These are phyloP conservation scores for Rhopalosiphum nymphaeae DNA, from an alignment of 2,888 invertebrate genomes.

Conservation along the genomic window DNA sequence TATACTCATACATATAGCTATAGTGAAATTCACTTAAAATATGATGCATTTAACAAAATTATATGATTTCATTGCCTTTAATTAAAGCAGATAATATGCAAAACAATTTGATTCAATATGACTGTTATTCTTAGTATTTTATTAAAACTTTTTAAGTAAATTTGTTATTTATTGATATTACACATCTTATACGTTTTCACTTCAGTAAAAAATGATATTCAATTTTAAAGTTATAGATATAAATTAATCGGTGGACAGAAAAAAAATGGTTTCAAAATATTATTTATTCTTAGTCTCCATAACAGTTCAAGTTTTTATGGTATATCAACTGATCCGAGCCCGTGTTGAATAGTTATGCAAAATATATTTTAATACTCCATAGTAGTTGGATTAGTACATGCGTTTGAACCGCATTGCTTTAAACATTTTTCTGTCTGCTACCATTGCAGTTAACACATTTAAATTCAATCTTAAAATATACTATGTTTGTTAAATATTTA, in stretches of 20 bases:
- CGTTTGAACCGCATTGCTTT: background rate
- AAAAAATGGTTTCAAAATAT: background rate
- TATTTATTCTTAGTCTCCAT: background rate
- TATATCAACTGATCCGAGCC: rapidly evolving
- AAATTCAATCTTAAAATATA: background rate
- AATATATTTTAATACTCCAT: background rate
- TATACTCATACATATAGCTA: background rate
- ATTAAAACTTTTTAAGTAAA: background rate
- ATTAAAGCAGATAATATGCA: background rate
- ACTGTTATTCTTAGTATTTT: background rate
- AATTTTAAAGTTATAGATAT: too few species aligned
- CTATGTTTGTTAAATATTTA: background rate
- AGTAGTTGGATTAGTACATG: background rate
- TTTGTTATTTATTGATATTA: background rate
- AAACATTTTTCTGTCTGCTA: background rate
- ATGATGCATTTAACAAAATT: background rate
- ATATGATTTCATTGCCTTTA: background rate
- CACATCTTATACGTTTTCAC: background rate
- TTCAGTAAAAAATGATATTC: background rate
- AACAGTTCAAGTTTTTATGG: background rate
- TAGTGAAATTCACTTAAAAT: background rate
- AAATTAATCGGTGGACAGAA: background rate
- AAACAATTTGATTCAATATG: background rate
- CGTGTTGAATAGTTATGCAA: background rate
- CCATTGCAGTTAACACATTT: background rate